These are phyloP conservation scores for Sympetrum striolatum DNA, from an alignment of 2,888 invertebrate genomes.

Conservation along the genomic window DNA sequence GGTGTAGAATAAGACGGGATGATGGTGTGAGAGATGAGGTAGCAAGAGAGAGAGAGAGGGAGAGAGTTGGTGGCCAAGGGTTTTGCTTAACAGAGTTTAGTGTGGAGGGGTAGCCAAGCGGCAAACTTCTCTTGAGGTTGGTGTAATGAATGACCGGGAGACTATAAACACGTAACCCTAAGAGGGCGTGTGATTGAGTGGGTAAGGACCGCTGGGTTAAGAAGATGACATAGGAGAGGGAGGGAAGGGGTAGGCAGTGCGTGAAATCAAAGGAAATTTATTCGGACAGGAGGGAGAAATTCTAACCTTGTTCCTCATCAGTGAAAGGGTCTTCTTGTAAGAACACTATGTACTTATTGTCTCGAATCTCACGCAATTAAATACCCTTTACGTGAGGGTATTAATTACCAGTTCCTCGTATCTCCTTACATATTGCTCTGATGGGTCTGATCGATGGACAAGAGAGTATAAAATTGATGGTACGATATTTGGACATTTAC, in stretches of 20 bases:
- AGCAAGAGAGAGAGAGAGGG: background rate
- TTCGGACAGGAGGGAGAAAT: background rate
- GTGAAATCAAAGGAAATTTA: background rate
- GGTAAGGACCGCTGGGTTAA: background rate
- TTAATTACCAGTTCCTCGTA: no score
- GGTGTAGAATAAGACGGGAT: background rate
- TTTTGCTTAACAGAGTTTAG: slow-evolving; percentile 4
- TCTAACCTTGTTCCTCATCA: background rate
- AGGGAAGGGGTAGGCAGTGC: background rate
- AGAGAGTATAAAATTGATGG: no score
- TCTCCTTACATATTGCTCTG: no score
- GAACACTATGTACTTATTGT: no score
- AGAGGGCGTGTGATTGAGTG: slow-evolving; percentile 23
- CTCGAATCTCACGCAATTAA: no score
- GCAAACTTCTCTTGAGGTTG: slow-evolving; percentile 29
- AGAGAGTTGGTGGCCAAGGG: background rate
- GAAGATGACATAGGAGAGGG: background rate
- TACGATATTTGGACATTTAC: no score
- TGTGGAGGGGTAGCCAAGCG: slow-evolving; percentile 2
- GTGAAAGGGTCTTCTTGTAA: no score
- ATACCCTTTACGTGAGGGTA: no score
- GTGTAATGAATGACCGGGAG: slow-evolving; percentile 21
- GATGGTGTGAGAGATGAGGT: background rate
- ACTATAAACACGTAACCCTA: slow-evolving; percentile 32
- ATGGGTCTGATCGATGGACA: no score